Conservation (phyloP, 2,888 invertebrate genomes). For the Drosophila bunnanda region DNA sequence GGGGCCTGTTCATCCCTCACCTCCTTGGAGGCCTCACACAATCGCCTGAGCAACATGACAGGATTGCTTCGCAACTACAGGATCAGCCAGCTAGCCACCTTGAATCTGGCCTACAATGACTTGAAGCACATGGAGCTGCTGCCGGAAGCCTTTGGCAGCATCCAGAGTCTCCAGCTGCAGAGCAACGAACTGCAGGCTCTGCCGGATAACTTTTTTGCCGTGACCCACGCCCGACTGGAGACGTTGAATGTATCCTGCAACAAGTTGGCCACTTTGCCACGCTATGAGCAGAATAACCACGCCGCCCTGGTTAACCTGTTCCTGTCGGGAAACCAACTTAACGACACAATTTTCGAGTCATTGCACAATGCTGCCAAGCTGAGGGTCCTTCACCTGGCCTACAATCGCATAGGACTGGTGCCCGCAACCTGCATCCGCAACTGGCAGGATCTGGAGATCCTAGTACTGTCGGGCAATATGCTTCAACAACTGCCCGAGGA, state of each 20-base stretch:
- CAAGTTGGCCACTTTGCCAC: conserved; percentile 89
- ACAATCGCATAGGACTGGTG: conserved; percentile 90
- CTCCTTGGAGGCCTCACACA: conserved; percentile 91
- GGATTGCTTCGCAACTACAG: conserved; percentile 91
- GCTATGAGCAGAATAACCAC: conserved; percentile 85
- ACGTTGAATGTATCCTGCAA: conserved; percentile 92
- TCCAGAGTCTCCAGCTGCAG: conserved; percentile 90
- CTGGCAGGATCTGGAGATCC: conserved; percentile 92
- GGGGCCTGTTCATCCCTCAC: conserved; percentile 90
- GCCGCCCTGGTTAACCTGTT: conserved; percentile 88
- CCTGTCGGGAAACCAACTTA: conserved; percentile 91
- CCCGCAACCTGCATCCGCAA: conserved; percentile 90
- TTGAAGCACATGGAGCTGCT: conserved; percentile 90
- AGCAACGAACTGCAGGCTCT: conserved; percentile 91
- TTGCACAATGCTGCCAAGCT: conserved; percentile 88
- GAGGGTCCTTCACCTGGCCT: conserved; percentile 90
- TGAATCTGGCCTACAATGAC: conserved; percentile 92
- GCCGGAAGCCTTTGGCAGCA: conserved; percentile 83
- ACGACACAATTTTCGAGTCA: conserved; percentile 89
- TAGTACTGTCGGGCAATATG: conserved; percentile 93
- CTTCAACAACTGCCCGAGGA: conserved; percentile 91
- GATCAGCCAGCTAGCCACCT: conserved; percentile 89
- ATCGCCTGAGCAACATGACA: conserved; percentile 89
- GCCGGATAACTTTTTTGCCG: conserved; percentile 91
- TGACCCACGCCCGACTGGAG: conserved; percentile 87